Evolutionary conservation across 2,113 vertebrate species (phyloP), one percentile per base, ranked within the genome.

Genomic region (Odobenus rosmarus): DNA sequence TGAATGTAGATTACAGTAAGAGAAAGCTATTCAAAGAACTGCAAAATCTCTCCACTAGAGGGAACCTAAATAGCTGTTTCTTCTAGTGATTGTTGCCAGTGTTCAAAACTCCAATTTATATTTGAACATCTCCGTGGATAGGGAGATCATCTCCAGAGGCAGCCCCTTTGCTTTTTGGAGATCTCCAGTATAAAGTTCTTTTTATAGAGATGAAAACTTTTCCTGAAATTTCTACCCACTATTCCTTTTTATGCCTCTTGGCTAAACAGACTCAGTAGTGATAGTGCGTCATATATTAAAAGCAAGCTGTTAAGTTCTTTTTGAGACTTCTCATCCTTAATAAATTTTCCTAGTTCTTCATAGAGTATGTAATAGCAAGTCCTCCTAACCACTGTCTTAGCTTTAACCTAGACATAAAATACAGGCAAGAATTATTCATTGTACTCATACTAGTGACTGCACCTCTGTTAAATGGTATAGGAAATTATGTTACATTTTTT

Each of bases 21-120:
- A 89, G 80, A 64, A 93, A 91, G 19, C 86, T 83, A 28, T 87
- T 93, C 33, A 95, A 59, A 96, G 67, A 93, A n/a, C 51, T 89
- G 26, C 36, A 96, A 88, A 90, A 95, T 72, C 33, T 83, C 15
- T 83, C 39, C 72, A 24, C 51, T 84, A 26, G 36, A 91, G 88
- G 69, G 46, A 88, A 87, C 4, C 15, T 90, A 72, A 33, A 64
- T 71, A 71, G 26, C 23, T 80, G 13, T 62, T 97, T 71, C 33
- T 87, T 82, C 61, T 90, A 67, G 33, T 83, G 42, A 4, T 19
- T 62, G 6, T 85, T 89, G n/a, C 61, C 18, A 62, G 12, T 62
- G 14, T 92, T 69, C n/a, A 82, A 23, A 53, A 92, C 55, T 91
- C 31, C 57, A 77, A 39, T 26, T 83, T 69, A 28, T 16, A 42